Conservation (phyloP, 1,140 invertebrate species). For the Scylla paramamosain region DNA sequence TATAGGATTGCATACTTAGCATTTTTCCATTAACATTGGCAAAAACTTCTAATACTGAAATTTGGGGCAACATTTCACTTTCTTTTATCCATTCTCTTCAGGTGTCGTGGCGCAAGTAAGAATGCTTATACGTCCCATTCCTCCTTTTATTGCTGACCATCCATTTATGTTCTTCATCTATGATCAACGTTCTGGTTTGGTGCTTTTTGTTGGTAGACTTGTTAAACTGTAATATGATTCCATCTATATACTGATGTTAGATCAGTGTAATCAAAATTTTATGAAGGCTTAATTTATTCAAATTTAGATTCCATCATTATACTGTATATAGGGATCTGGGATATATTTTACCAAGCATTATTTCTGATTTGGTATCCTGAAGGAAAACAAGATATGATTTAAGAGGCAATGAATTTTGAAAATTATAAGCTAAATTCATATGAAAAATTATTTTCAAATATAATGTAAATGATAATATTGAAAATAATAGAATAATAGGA, state of each 20-base stretch:
- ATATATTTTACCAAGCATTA: not conserved
- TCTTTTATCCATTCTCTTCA: constrained; percentile 12
- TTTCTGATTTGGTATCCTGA: not conserved
- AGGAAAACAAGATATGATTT: not conserved
- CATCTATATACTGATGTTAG: not conserved
- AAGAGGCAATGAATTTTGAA: no score
- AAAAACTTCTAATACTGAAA: not conserved
- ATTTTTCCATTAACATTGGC: not conserved
- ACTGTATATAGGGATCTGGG: not conserved
- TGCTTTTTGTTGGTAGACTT: constrained; percentile 50
- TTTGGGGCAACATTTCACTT: not conserved
- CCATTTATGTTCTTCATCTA: constrained; percentile 58
- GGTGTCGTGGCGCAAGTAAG: constrained; percentile 12
- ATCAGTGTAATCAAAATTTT: not conserved
- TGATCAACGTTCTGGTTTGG: constrained; percentile 28
- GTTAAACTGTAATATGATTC: not conserved
- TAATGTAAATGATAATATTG: no score
- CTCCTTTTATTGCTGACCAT: constrained; percentile 61
- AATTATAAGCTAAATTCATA: no score
- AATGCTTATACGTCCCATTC: constrained; percentile 15
- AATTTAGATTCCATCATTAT: not conserved
- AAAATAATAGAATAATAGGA: no score
- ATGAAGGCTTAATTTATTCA: not conserved
- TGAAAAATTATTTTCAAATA: no score
- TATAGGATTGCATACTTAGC: no score